Evolutionary conservation across 1,140 invertebrate genomes (phyloP), one percentile per base, ranked within the genome.

Genomic region (Anoplolepis gracilipes): DNA sequence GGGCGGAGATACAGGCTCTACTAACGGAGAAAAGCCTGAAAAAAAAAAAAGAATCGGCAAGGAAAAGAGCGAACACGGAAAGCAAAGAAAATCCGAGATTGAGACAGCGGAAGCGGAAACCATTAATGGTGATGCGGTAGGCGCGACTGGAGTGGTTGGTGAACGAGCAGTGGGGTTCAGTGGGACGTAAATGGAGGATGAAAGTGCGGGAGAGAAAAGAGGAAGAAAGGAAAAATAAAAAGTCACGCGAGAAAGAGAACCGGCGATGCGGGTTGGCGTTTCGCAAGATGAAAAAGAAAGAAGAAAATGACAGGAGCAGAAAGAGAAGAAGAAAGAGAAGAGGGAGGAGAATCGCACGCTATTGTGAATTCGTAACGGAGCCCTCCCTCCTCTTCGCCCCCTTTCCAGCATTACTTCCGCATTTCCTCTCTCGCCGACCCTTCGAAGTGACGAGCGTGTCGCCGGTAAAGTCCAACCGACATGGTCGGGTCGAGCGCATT

Each of bases 81-180:
- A 87, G 86, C 82, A 75, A 49, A 73, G 73, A 89, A 87, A 90
- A 90, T 90, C 77, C 86, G 86, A 90, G 88, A 90, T 90, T 86
- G 86, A 89, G 88, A 90, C 88, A 85, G 76, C 88, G 88, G 85
- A 90, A 89, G 86, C 88, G 88, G 88, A 90, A 89, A 61, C 87
- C 87, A 88, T 89, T 89, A 89, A 89, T 89, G 88, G 87, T 78
- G 88, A 87, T 85, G 87, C 85, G 88, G 87, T 81, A 70, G 88
- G 87, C 78, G 78, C 85, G 79, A 84, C 73, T 87, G 73, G 72
- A 88, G 89, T 88, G 78, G 89, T 81, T 79, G 73, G 78, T 42
- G 81, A 59, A 61, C 28, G 72, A 33, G 69, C 62, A 42, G 69
- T 25, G 57, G 61, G 49, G 62, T 25, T 70, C 49, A 49, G 69